These are phyloP conservation scores for Nerophis lumbriciformis DNA, from an alignment of 2,113 vertebrate species.

Conservation along the genomic window DNA sequence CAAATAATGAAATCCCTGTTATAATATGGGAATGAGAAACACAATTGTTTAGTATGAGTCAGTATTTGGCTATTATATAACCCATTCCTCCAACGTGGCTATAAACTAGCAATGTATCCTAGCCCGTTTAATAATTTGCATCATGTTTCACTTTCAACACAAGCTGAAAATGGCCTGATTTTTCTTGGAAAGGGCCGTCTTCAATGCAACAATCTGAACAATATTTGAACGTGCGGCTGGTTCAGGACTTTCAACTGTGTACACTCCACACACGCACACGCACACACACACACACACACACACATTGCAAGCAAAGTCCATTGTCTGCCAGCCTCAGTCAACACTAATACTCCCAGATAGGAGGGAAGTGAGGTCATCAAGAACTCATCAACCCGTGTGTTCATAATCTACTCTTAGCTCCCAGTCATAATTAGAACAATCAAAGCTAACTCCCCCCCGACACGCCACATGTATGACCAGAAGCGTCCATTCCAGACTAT, in stretches of 20 bases:
- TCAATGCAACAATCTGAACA: no score
- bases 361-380: constrained; percentile 51
- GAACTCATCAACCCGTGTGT: constrained; percentile 51
- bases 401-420: constrained; percentile 55
- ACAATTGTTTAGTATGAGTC: no score
- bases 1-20: no score
- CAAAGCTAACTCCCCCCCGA: constrained; percentile 51
- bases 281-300: not conserved
- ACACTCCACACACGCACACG: not conserved
- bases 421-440: constrained; percentile 72
- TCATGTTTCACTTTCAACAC: no score
- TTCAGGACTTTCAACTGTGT: constrained; percentile 1
- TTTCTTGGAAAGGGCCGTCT: no score
- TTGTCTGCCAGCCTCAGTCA: constrained; percentile 27
- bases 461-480: constrained; percentile 19
- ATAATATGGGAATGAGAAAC: no score
- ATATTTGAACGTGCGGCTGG: constrained; percentile 4
- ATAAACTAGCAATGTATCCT: no score
- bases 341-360: constrained; percentile 25
- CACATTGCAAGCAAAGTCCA: constrained; percentile 10
- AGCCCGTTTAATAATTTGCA: no score
- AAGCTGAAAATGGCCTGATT: no score
- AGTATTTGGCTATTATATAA: no score
- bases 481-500: constrained; percentile 33
- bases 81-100: no score